Evolutionary conservation across 2,888 invertebrate genomes (phyloP), one percentile per base, ranked within the genome.

Genomic region (Trimorus sp.): DNA sequence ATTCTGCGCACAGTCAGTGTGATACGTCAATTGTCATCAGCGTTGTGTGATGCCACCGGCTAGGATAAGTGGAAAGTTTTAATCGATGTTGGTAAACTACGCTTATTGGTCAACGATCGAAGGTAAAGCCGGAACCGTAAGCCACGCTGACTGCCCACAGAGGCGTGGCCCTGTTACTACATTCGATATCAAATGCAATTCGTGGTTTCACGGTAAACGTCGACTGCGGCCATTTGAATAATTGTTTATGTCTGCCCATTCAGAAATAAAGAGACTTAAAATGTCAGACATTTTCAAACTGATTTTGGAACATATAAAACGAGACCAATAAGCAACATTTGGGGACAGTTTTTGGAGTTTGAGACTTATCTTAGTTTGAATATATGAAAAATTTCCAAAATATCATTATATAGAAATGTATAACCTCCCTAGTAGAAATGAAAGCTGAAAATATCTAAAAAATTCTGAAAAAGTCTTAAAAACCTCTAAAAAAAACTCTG

Each of bases 141-240:
- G 76, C 69, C 83, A 84, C 85, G 86, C 86, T 79, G 87, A 85
- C 87, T 78, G 88, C 84, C 85, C 87, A 85, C 81, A 86, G 88
- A 87, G 91, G 90, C 90, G 90, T 89, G 90, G 89, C 87, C 86
- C 86, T 82, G 86, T 84, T 77, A 83, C 85, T 85, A 85, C 85
- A 87, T 87, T 88, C 87, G 86, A 86, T 83, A 83, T 88, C 89
- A 86, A 87, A 88, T 88, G 89, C 89, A 87, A 86, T 89, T 87
- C 86, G 87, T 85, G 88, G 87, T 88, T 87, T 88, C 87, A 85
- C 87, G 86, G 89, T 88, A 90, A 89, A 90, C 87, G 89, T 84
- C 86, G 87, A 87, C 87, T 86, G 87, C 88, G 87, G 86, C 86
- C 87, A 84, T 85, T 89, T 89, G 91, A 90, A 90, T 90, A 91